phyloP scores from a whole-genome alignment of 2,797 vertebrate genomes.

The Notoglanidium macrostoma region DNA sequence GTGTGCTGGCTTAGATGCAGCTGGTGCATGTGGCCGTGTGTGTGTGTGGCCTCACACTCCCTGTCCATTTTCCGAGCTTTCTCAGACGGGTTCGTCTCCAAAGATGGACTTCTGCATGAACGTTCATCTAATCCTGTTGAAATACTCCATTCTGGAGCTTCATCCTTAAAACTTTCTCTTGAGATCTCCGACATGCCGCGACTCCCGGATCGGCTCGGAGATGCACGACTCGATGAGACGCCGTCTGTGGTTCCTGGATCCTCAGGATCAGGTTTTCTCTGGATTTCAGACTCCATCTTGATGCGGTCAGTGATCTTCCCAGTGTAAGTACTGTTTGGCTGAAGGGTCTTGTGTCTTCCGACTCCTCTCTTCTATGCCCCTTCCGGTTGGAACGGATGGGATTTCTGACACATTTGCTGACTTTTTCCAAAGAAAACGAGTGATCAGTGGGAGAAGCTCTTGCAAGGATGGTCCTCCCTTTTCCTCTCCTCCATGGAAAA shows the following conservation, averaged over 20 bases:
- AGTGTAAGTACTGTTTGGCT: background rate
- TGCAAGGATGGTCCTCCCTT: constrained; percentile 40
- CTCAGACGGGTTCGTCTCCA: background rate
- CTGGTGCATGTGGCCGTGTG: constrained; percentile 40
- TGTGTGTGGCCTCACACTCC: constrained; percentile 25
- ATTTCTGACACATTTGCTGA: constrained; percentile 37
- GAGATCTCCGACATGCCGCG: background rate
- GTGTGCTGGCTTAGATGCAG: constrained; percentile 52
- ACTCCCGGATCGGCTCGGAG: background rate
- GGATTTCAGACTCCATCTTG: constrained; percentile 16
- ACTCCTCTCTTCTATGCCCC: constrained; percentile 1
- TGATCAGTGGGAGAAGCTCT: constrained; percentile 42
- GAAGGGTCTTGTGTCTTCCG: background rate
- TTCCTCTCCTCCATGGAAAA: constrained; percentile 57
- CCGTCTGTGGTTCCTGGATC: background rate
- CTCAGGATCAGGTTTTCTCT: background rate
- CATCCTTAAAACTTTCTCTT: background rate
- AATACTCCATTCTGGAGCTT: background rate
- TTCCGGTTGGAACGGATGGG: constrained; percentile 31
- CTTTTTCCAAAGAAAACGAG: constrained; percentile 36
- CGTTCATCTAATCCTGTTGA: background rate
- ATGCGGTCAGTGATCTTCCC: background rate
- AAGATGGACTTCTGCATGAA: background rate
- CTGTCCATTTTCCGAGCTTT: background rate
- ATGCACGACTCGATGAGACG: background rate